These are phyloP conservation scores for Pterostichus madidus DNA, from an alignment of 2,888 invertebrate genomes.

Conservation along the genomic window DNA sequence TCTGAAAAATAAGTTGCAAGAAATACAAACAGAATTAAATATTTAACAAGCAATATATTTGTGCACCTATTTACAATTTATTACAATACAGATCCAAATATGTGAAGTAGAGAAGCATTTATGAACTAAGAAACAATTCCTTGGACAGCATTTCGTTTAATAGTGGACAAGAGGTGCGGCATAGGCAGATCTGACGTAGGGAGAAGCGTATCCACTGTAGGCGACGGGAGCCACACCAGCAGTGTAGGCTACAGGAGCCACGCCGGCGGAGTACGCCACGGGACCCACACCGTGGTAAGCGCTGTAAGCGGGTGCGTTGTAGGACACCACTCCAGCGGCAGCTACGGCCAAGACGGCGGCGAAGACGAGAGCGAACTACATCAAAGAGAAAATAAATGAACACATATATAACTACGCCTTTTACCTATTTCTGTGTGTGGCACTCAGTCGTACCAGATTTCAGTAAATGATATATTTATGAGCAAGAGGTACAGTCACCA, in stretches of 20 bases:
- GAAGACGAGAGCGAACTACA: constrained; percentile 49
- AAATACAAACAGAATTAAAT: neutral
- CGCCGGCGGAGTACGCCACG: constrained; percentile 15
- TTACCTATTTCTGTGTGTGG: no score
- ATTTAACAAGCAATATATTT: constrained; percentile 26
- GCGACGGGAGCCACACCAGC: constrained; percentile 27
- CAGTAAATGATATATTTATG: no score
- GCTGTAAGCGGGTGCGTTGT: neutral
- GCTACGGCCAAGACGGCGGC: constrained; percentile 56
- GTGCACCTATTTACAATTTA: constrained; percentile 3
- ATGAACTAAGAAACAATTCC: constrained; percentile 18
- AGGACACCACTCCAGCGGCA: constrained; percentile 16
- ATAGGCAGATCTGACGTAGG: constrained; percentile 35
- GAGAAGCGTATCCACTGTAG: constrained; percentile 49
- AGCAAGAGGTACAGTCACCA: no score
- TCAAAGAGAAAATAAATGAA: neutral
- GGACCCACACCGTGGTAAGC: neutral
- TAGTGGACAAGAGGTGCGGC: constrained; percentile 22
- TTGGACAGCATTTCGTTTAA: neutral
- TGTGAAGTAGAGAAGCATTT: neutral
- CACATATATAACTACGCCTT: no score
- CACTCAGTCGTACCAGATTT: no score
- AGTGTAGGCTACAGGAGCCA: constrained; percentile 68
- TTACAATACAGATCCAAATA: neutral
- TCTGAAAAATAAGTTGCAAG: neutral